Conservation (phyloP, 2,797 vertebrate genomes). For the Myiothlypis coronata region DNA sequence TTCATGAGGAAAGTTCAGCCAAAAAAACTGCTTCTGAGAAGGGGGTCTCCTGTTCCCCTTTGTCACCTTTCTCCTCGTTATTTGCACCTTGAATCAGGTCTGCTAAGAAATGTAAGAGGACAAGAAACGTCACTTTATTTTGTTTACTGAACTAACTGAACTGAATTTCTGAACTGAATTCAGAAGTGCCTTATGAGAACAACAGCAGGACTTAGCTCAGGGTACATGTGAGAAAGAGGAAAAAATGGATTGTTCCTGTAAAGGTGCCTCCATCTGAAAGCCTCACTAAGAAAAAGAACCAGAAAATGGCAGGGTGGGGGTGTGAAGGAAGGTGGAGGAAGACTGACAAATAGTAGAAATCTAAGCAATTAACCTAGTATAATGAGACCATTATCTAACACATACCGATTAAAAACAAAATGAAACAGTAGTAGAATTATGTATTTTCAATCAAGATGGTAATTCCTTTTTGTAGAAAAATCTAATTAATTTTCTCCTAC, state of each 20-base stretch:
- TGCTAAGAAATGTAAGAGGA: neutral
- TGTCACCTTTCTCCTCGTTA: neutral
- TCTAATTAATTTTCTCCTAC: neutral
- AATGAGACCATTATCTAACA: neutral
- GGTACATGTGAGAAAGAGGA: fast-evolving
- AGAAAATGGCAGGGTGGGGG: fast-evolving
- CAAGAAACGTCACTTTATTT: neutral
- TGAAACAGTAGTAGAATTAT: neutral
- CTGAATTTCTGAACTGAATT: neutral
- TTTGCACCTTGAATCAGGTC: neutral
- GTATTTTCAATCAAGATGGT: neutral
- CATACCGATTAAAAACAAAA: neutral
- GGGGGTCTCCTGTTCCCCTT: neutral
- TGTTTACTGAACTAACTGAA: neutral
- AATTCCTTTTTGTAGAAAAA: neutral
- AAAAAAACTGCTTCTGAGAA: neutral
- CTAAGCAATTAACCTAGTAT: neutral
- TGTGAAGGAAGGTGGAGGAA: fast-evolving
- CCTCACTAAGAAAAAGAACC: neutral
- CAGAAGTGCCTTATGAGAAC: neutral
- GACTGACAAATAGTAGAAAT: neutral
- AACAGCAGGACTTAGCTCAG: neutral
- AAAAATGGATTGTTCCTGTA: neutral
- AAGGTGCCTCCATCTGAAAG: neutral
- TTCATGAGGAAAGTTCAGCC: neutral